Base-by-base conservation (phyloP, 2,113 vertebrate genomes). In the Salvelinus alpinus region DNA sequence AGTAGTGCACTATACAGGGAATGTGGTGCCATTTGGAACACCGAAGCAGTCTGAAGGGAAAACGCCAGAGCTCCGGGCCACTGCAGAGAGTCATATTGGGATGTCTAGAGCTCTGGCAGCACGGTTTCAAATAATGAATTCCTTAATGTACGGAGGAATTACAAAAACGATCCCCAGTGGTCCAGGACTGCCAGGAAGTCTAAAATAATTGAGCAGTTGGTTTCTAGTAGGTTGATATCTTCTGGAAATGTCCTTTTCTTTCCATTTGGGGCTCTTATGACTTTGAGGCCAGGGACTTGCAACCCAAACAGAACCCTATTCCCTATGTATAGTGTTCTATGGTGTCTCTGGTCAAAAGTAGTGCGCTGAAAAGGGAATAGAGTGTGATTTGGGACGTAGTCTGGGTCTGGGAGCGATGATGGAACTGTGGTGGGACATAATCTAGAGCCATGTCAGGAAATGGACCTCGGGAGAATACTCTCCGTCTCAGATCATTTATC, bases 61-160 rank as follows among this genome's bases (percentile, higher is more conserved):
- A 89, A 87, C 88, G 74, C 34, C 34, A 92, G 92, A 87, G 93
- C 92, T 95, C 85, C 87, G 91, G 95, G 94, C 90, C 27, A 34
- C 34, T 34, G 0, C 25, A 81, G 86, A 91, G 95, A 95, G 91
- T 93, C 92, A 93, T 94, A 95, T 94, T 88, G 88, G 89, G 88
- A 90, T 90, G 86, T 34, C 34, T 34, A 83, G 90, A 89, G 72
- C 91, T 87, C 82, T 91, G 92, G 88, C 92, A 90, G 84, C 76
- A 81, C 85, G 90, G 84, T 91, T 91, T 90, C 87, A 91, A 93
- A 93, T 94, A 92, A 94, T 95, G 92, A 96, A 94, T 96, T 95
- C 94, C 96, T 96, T 94, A 94, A 94, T 93, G 92, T 73, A 44
- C 90, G 92, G 92, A 92, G 92, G 93, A 34, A 34, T 34, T 34